Percentiles rank a stretch among this genome's conserved stretches.
These are phyloP conservation scores for Coregonus clupeaformis DNA, from an alignment of 2,113 vertebrate genomes.

Conservation along the genomic window DNA sequence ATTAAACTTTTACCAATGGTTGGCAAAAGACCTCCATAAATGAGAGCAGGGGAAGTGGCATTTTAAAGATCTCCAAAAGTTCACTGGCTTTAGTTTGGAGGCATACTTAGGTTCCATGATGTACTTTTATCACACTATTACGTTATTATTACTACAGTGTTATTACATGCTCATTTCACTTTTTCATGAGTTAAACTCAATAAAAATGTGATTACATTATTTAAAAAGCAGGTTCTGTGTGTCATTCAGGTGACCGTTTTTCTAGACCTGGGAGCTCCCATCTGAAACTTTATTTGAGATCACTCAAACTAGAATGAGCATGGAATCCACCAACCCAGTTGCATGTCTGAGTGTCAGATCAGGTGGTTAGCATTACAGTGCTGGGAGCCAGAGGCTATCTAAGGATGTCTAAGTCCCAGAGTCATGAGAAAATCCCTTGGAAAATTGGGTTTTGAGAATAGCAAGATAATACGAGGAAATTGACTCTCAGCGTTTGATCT, in stretches of 20 bases:
- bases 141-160: too few species aligned
- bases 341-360: conserved; percentile 68
- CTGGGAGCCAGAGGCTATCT: conserved; percentile 61
- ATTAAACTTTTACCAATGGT: conserved; percentile 23
- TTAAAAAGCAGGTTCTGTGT: background rate
- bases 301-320: conserved; percentile 59
- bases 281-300: conserved; percentile 26
- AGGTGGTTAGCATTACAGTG: conserved; percentile 77
- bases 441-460: conserved; percentile 57
- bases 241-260: background rate
- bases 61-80: background rate
- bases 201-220: too few species aligned
- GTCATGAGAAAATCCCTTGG: conserved; percentile 70
- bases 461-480: conserved; percentile 62
- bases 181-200: too few species aligned
- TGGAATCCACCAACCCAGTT: conserved; percentile 51
- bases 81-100: background rate
- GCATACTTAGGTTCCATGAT: background rate
- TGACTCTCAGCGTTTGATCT: conserved; percentile 65
- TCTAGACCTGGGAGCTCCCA: background rate
- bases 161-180: too few species aligned
- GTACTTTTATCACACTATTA: too few species aligned
- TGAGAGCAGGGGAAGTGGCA: background rate
- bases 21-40: background rate
- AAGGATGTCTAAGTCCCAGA: conserved; percentile 48